phyloP scores from a whole-genome alignment of 2,888 invertebrate genomes.

The Stenolophus ochropezus region DNA sequence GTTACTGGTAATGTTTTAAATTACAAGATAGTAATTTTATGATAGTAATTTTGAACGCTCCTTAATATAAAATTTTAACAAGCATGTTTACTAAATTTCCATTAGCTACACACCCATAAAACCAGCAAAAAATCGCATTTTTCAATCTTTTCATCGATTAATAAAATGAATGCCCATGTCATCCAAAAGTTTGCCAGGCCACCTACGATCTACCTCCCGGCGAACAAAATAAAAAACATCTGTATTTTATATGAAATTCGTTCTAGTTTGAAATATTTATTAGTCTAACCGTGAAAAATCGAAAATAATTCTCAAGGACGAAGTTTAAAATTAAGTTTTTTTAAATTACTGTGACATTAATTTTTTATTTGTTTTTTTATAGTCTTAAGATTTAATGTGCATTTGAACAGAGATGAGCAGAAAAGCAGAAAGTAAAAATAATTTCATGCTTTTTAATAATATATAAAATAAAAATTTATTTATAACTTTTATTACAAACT shows the following conservation, averaged over 20 bases:
- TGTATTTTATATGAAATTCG: conserved; percentile 12
- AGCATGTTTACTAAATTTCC: conserved; percentile 8
- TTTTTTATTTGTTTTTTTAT: neutral
- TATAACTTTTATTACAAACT: too few species aligned
- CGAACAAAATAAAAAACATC: conserved; percentile 13
- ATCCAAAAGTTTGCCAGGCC: conserved; percentile 9
- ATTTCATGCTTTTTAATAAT: too few species aligned
- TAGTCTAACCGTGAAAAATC: conserved; percentile 18
- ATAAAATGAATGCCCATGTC: conserved; percentile 11
- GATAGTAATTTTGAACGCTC: conserved; percentile 4
- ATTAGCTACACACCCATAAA: conserved; percentile 14
- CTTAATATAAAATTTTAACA: conserved; percentile 18
- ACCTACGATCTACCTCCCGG: conserved; percentile 12
- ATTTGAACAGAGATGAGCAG: too few species aligned
- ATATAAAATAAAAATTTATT: too few species aligned
- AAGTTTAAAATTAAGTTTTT: neutral
- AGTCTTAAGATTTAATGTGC: neutral
- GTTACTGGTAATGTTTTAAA: neutral
- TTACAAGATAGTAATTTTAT: too few species aligned
- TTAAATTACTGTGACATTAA: neutral
- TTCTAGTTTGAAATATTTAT: conserved; percentile 16
- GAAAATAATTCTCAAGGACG: conserved; percentile 10
- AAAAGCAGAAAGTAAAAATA: too few species aligned
- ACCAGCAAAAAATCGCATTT: conserved; percentile 7
- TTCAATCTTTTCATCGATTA: conserved; percentile 2